phyloP scores from a whole-genome alignment of 2,113 vertebrate species.

The Daubentonia madagascariensis region DNA sequence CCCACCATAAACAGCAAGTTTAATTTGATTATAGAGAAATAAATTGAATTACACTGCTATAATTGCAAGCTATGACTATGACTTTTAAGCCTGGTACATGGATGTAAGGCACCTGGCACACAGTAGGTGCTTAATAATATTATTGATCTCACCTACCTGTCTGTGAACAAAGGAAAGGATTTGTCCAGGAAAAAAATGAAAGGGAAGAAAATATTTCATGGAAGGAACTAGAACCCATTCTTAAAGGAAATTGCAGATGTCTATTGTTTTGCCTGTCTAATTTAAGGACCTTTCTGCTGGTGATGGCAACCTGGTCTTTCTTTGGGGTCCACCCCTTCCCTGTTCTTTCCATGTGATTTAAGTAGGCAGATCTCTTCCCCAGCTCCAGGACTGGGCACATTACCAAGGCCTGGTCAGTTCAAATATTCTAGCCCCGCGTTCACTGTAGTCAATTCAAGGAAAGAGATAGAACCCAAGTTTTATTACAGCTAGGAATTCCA shows the following conservation, averaged over 20 bases:
- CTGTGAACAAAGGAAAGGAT: neutral
- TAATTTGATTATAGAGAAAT: conserved; percentile 14
- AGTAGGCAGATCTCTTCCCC: neutral
- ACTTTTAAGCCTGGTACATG: neutral
- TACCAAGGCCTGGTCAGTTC: neutral
- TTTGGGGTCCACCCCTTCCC: neutral
- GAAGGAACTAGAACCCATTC: neutral
- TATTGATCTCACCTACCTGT: neutral
- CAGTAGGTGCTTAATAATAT: neutral
- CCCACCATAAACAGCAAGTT: neutral
- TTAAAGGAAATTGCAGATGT: neutral
- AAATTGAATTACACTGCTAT: neutral
- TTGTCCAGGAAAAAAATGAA: neutral
- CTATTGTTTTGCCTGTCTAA: neutral
- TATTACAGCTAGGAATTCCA: neutral
- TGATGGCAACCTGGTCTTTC: neutral
- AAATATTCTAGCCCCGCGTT: neutral
- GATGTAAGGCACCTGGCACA: neutral
- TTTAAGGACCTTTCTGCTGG: neutral
- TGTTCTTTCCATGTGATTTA: neutral
- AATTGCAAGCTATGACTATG: neutral
- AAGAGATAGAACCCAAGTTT: neutral
- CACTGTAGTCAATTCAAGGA: neutral
- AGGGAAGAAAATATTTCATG: neutral
- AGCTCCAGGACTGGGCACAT: neutral